A percentile compares a stretch with the other conserved stretches of the same genome.
phyloP scores from a whole-genome alignment of 2,113 vertebrate species.

The Phyllopteryx taeniolatus region DNA sequence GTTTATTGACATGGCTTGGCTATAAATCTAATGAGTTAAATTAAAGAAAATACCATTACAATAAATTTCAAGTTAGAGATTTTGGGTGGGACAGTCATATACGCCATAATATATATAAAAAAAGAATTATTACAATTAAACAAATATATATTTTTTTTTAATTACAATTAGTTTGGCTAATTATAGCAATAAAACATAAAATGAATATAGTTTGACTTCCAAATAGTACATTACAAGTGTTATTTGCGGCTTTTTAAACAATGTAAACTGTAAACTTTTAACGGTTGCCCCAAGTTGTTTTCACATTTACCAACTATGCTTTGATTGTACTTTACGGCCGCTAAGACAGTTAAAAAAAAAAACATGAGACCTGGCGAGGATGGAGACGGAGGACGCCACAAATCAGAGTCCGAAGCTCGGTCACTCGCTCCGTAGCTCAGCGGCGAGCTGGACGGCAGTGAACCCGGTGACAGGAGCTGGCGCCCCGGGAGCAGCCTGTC shows the following conservation, averaged over 20 bases:
- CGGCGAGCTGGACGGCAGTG: constrained; percentile 77
- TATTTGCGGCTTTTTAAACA: too few species aligned
- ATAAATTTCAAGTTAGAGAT: too few species aligned
- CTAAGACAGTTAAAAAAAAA: neutral
- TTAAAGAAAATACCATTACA: too few species aligned
- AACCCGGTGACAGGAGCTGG: constrained; percentile 46
- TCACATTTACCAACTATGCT: too few species aligned
- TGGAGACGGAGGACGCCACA: constrained; percentile 91
- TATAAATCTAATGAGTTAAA: neutral
- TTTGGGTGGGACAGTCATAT: too few species aligned
- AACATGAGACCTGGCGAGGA: constrained; percentile 89
- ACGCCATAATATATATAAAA: neutral
- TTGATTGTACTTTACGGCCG: neutral
- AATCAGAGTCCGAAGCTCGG: constrained; percentile 79
- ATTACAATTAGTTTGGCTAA: too few species aligned
- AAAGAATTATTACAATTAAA: neutral
- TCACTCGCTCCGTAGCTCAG: constrained; percentile 84
- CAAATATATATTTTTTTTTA: too few species aligned
- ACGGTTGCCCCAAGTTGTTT: neutral
- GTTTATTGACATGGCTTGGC: neutral
- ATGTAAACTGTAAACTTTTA: neutral
- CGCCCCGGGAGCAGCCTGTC: constrained; percentile 75
- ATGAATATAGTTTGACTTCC: too few species aligned
- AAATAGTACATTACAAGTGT: too few species aligned
- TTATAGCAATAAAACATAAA: too few species aligned